phyloP scores from a whole-genome alignment of 2,113 vertebrate genomes.

The Prinia subflava region DNA sequence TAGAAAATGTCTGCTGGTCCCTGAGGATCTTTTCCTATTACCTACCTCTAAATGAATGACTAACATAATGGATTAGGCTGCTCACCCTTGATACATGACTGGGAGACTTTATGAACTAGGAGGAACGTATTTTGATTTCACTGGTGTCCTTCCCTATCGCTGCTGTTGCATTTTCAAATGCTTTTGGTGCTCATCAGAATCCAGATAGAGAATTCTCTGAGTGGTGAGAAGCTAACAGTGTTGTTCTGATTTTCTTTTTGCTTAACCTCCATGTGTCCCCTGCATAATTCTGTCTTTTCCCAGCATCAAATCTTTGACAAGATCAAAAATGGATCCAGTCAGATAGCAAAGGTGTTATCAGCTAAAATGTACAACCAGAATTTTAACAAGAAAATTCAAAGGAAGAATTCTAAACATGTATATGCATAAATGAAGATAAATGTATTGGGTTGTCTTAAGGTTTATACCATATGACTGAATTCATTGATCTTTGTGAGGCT shows the following conservation, averaged over 20 bases:
- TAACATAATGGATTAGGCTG: slow-evolving; percentile 31
- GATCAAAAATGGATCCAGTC: slow-evolving; percentile 48
- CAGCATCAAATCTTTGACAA: slow-evolving; percentile 25
- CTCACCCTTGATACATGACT: slow-evolving; percentile 22
- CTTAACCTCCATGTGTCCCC: slow-evolving; percentile 11
- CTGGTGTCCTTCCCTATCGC: background rate
- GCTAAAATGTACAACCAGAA: slow-evolving; percentile 7
- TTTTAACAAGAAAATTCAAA: slow-evolving; percentile 50
- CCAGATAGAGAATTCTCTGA: background rate
- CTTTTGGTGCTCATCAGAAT: background rate
- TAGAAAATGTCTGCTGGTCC: slow-evolving; percentile 4
- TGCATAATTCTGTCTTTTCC: slow-evolving; percentile 18
- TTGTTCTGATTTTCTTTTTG: background rate
- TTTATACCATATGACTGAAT: background rate
- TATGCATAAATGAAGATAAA: slow-evolving; percentile 20
- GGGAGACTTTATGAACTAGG: background rate
- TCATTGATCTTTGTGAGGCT: background rate
- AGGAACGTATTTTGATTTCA: background rate
- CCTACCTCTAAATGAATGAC: slow-evolving; percentile 37
- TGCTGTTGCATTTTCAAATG: background rate
- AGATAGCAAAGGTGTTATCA: slow-evolving; percentile 21
- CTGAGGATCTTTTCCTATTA: slow-evolving; percentile 29
- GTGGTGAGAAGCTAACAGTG: background rate
- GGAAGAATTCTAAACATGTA: slow-evolving; percentile 13
- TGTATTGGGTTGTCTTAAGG: background rate